Percentiles rank a stretch among this genome's conserved stretches.
Evolutionary conservation across 2,797 vertebrate species (phyloP).

Genomic region (Cyprinella venusta): DNA sequence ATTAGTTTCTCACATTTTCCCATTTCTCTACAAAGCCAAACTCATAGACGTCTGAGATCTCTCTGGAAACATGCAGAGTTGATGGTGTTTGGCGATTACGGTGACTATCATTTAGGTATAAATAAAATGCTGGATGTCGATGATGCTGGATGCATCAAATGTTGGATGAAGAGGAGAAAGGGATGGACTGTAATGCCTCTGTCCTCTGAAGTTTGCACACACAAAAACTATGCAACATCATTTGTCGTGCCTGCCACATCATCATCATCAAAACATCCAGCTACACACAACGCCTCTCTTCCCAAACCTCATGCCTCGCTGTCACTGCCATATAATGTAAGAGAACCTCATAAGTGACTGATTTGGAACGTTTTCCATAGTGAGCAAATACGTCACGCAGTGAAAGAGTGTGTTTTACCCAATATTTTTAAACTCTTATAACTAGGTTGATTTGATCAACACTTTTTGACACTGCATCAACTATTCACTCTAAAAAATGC

Average conservation of each 20-base stretch:
- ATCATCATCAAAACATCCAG: conserved; percentile 62
- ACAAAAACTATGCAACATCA: conserved; percentile 66
- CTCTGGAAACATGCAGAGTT: background rate
- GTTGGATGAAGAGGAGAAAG: background rate
- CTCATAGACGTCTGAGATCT: background rate
- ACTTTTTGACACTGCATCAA: background rate
- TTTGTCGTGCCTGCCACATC: conserved; percentile 83
- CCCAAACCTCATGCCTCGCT: background rate
- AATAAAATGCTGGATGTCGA: background rate
- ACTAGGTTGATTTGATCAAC: background rate
- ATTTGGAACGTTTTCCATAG: background rate
- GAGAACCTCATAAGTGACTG: background rate
- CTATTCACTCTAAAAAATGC: too few species aligned
- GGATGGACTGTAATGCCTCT: conserved; percentile 4
- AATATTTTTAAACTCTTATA: background rate
- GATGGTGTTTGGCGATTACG: background rate
- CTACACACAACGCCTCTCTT: conserved; percentile 49
- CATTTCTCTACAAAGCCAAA: background rate
- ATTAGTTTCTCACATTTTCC: conserved; percentile 28
- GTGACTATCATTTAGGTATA: background rate
- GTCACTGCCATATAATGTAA: background rate
- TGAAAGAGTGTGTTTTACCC: background rate
- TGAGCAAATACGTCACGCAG: background rate
- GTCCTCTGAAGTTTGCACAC: conserved; percentile 60
- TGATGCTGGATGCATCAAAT: too few species aligned